Evolutionary conservation across 1,140 invertebrate genomes (phyloP), one percentile per base, ranked within the genome.

Genomic region (Lepidurus arcticus): DNA sequence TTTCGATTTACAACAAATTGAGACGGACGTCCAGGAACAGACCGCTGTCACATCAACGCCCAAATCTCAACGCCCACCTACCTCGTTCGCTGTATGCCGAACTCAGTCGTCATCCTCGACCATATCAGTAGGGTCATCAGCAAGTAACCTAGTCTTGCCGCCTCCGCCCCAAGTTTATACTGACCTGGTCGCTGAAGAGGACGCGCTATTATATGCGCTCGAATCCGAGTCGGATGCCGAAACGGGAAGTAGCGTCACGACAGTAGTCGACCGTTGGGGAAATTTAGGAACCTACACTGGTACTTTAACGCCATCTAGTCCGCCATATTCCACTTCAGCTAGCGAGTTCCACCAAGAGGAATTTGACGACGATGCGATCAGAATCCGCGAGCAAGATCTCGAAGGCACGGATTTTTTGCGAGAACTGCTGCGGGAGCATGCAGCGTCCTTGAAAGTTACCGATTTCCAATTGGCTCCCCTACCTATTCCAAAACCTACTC

Each of bases 171-270:
- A 74, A n/a, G 44, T 78, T 7, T 78, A 78, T 44, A 47, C 44
- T 21, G 47, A 78, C n/a, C 44, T 78, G 16, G 44, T 78, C 13
- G 73, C 73, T 11, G 78, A 78, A 75, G 78, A 78, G 45, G 78
- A 75, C 43, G 73, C 75, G 43, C 44, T 43, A 42, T 43, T 73
- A 34, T 7, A 65, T 1, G 78, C 44, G 16, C 74, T 24, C 7
- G 78, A 78, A 74, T 78, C 78, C 24, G 78, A 78, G 21, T 65
- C 53, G 1, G 53, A 65, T 65, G 75, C 73, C 34, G 78, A 78
- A 24, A 74, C 78, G 34, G 44, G 42, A 26, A 74, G 65, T 42
- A 78, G 78, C 24, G 73, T 78, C 26, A 75, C 78, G 3, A 78
- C 78, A 16, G 78, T 78, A 5, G 73, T 78, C 6, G 78, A 78